Evolutionary conservation across 2,113 vertebrate species (phyloP), one percentile per base, ranked within the genome.

Genomic region (Oxyura jamaicensis): DNA sequence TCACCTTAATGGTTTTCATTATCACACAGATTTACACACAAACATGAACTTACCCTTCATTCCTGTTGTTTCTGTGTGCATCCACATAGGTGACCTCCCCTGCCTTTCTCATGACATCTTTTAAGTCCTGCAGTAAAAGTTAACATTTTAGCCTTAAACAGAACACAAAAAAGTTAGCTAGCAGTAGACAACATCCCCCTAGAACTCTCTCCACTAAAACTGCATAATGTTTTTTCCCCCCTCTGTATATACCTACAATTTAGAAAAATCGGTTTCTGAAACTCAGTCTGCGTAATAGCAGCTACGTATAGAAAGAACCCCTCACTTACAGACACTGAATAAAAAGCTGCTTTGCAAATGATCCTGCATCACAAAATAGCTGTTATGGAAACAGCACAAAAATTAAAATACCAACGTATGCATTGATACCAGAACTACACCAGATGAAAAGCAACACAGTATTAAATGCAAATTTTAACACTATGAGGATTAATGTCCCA

Each of bases 81-180:
- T 99, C 99, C 97, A 99, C 99, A 98, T 99, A 99, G 39, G 99
- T 99, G 59, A 99, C 99, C 85, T 99, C 99, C 68, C 99, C 99
- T 88, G 98, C 99, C 97, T 99, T 99, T 97, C 99, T 98, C 99
- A 99, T 99, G 96, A 99, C 98, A 98, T 99, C 99, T 97, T 99
- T 99, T 92, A 99, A 98, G 97, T 99, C 99, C 99, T 99, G 97
- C 75, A 96, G 97, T 94, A 97, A 66, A 96, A 94, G 75, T 88
- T 75, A 91, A 91, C n/a, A 53, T 78, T 91, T 96, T 86, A 96
- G 74, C 81, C 67, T 94, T 94, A 88, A 91, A 93, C 14, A 75
- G 22, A 46, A 67, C 78, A 94, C 33, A 63, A 42, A 72, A 16
- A 8, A 71, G 68, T 36, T 31, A 94, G 22, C 26, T 28, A 86